Conservation (phyloP, 2,888 invertebrate genomes). For the Hylaea fasciaria region DNA sequence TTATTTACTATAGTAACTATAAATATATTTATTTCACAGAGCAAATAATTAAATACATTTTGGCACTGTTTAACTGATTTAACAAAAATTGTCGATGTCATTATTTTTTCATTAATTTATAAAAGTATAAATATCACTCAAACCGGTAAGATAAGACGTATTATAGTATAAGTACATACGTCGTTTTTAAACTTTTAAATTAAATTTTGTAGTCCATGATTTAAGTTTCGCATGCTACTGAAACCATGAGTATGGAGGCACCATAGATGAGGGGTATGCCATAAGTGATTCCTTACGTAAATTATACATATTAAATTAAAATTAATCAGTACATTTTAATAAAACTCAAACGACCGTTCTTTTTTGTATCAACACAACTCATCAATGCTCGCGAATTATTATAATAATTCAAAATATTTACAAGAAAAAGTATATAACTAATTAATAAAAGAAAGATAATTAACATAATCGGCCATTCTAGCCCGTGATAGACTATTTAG, state of each 20-base stretch:
- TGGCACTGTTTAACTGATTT: constrained; percentile 37
- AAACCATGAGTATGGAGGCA: constrained; percentile 40
- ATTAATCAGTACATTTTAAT: constrained; percentile 83
- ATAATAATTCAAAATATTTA: constrained; percentile 38
- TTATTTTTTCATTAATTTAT: constrained; percentile 5
- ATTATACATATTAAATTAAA: constrained; percentile 77
- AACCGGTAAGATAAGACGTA: neutral
- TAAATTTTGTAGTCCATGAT: constrained; percentile 46
- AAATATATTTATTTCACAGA: constrained; percentile 14
- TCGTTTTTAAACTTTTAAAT: neutral
- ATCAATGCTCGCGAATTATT: constrained; percentile 22
- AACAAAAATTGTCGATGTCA: constrained; percentile 25
- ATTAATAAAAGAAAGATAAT: constrained; percentile 46
- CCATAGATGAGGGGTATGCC: constrained; percentile 80
- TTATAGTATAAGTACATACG: neutral
- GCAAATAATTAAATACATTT: constrained; percentile 31
- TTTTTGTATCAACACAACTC: constrained; percentile 47
- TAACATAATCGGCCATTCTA: constrained; percentile 43
- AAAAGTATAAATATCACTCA: constrained; percentile 28
- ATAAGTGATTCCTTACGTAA: constrained; percentile 68
- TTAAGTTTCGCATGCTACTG: neutral
- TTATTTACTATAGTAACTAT: constrained; percentile 21
- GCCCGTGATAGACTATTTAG: constrained; percentile 46
- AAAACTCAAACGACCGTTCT: constrained; percentile 74
- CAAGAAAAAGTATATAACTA: constrained; percentile 46